Evolutionary conservation across 2,113 vertebrate species (phyloP).

Genomic region (Nibea coibor): DNA sequence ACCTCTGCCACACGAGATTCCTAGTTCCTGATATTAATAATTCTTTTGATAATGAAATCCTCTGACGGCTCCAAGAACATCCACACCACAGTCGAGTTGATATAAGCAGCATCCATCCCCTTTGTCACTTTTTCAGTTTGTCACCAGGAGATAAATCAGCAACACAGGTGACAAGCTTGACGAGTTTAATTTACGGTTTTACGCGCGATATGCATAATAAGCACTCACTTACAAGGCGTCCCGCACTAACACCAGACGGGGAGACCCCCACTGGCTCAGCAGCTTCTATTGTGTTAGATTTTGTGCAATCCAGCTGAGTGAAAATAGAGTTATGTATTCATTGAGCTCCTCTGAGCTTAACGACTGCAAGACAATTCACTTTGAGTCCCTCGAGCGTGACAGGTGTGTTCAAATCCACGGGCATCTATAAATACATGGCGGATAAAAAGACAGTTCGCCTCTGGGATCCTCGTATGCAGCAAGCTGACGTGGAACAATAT

Average conservation of each 20-base stretch:
- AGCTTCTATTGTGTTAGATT: constrained; percentile 13
- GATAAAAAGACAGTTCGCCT: constrained; percentile 19
- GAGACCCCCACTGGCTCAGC: not conserved
- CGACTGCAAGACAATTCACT: constrained; percentile 43
- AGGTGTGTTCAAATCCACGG: constrained; percentile 41
- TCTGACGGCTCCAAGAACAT: constrained; percentile 7
- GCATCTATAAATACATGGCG: constrained; percentile 37
- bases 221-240: not conserved
- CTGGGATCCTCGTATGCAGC: not conserved
- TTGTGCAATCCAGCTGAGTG: not conserved
- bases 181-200: not conserved
- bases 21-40: constrained; percentile 38
- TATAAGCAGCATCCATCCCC: not conserved
- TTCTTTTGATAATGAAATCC: constrained; percentile 55
- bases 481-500: not conserved
- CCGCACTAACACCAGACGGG: constrained; percentile 7
- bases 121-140: not conserved
- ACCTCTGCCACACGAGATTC: constrained; percentile 12
- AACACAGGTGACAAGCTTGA: not conserved
- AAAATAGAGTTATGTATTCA: constrained; percentile 59
- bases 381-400: constrained; percentile 36
- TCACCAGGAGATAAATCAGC: not conserved
- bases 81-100: not conserved
- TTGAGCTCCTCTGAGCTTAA: constrained; percentile 37
- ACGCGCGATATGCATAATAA: constrained; percentile 1